phyloP scores from a whole-genome alignment of 92 coral and sea anemone species.

The Porites evermanni region DNA sequence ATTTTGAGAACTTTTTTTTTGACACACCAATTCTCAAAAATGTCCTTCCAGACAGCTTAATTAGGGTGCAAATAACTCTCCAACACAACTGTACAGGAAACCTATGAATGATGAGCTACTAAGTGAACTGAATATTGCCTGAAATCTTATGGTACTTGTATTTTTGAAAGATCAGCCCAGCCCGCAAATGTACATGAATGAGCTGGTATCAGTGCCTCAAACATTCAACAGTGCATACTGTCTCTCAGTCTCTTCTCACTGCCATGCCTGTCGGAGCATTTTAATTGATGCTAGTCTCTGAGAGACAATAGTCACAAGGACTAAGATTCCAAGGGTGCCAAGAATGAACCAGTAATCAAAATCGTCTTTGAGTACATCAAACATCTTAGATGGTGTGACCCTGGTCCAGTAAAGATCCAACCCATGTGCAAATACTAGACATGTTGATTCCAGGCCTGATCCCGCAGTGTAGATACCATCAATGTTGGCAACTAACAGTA shows the following conservation, averaged over 20 bases:
- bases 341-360: slow-evolving; percentile 98
- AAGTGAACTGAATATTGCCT: too few species aligned
- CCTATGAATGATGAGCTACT: too few species aligned
- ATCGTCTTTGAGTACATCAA: slow-evolving; percentile 97
- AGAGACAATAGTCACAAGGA: slow-evolving; percentile 88
- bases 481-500: slow-evolving; percentile 75
- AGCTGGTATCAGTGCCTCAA: too few species aligned
- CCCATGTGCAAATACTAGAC: slow-evolving; percentile 96
- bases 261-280: slow-evolving; percentile 97
- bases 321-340: slow-evolving; percentile 85
- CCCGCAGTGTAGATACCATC: slow-evolving; percentile 88
- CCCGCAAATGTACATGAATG: too few species aligned
- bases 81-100: too few species aligned
- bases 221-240: too few species aligned
- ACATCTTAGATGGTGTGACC: slow-evolving; percentile 95
- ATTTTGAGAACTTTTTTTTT: too few species aligned
- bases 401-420: slow-evolving; percentile 92
- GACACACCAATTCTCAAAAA: too few species aligned
- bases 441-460: slow-evolving; percentile 96
- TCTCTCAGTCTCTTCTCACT: slow-evolving; percentile 45
- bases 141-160: too few species aligned
- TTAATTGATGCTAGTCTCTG: slow-evolving; percentile 94
- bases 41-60: too few species aligned
- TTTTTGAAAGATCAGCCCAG: too few species aligned
- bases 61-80: too few species aligned